Base-by-base conservation (phyloP, 2,797 vertebrate genomes). In the Periophthalmus magnuspinnatus region DNA sequence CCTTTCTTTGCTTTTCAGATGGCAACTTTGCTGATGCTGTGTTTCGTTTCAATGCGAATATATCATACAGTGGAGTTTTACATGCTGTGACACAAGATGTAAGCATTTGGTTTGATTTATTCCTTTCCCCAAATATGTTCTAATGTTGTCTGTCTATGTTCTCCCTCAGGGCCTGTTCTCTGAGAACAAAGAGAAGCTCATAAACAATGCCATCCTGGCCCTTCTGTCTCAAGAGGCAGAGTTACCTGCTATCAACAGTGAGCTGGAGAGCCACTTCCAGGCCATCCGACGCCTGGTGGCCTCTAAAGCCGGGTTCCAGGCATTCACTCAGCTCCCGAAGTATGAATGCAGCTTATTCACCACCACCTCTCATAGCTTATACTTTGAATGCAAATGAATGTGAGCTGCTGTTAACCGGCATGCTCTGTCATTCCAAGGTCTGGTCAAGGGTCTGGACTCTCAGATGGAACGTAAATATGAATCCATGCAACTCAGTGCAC, bases 141-240 rank as follows among this genome's bases (percentile, higher is more conserved):
- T 72, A 47, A 61, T 68, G 13, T 24, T 3, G 0, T 34, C 19
- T 21, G 59, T 56, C 19, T 71, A 24, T 17, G 17, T 56, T 57
- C 22, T 19, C 57, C 34, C 67, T 7, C 76, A 99, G 98, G 97
- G 98, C 68, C 94, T 99, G 59, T 99, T 99, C 88, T 99, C 98
- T 0, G 98, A 99, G 94, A 99, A 99, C 92, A 99, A 99, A 90
- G 98, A 99, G 90, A 99, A 99, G 81, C 94, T 99, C 84, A 99
- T 99, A 85, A 98, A 96, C 94, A 99, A 98, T 67, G 97, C 97
- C 77, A 95, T 98, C 88, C 94, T 96, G 79, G 96, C 98, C 34
- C 92, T 99, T 52, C 84, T 99, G 2, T 96, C 94, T n/a, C 98
- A 99, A 84, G 98, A 99, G 77, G 91, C 93, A 2, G 98, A 99